Conservation (phyloP, 1,140 invertebrate species). For the Bradynema listronoti region DNA sequence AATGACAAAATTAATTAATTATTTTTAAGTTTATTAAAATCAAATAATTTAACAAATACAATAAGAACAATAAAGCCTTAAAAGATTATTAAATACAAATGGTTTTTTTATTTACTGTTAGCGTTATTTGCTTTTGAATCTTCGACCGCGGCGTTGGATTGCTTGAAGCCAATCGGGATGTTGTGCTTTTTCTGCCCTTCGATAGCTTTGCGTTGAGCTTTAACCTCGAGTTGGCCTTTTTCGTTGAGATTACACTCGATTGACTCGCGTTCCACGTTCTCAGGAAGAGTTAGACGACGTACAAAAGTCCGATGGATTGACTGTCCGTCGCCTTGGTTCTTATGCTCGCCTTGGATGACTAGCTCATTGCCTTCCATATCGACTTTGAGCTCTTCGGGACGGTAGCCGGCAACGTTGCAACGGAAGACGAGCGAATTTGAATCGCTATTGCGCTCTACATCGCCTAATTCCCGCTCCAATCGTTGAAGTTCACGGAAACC, state of each 20-base stretch:
- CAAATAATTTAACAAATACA: no score
- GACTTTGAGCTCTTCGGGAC: conserved; percentile 19
- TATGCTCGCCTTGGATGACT: conserved; percentile 15
- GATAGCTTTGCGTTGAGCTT: background rate
- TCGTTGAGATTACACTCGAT: conserved; percentile 15
- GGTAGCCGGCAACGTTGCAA: conserved; percentile 14
- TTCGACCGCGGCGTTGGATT: background rate
- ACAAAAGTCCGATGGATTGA: conserved; percentile 16
- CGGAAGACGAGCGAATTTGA: background rate
- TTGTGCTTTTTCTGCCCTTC: conserved; percentile 6
- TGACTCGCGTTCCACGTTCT: conserved; percentile 9
- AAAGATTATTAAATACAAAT: no score
- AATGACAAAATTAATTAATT: no score
- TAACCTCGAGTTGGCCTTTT: conserved; percentile 8
- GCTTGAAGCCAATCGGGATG: conserved; percentile 17
- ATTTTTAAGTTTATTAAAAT: no score
- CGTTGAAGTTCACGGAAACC: conserved; percentile 8
- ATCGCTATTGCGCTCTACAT: background rate
- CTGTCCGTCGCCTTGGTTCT: conserved; percentile 10
- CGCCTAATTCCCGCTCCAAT: conserved; percentile 9
- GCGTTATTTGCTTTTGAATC: no score
- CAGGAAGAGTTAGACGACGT: conserved; percentile 6
- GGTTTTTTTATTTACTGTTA: no score
- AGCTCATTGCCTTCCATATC: conserved; percentile 14
- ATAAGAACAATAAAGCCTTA: no score